Evolutionary conservation across 2,888 invertebrate genomes (phyloP), one percentile per base, ranked within the genome.

Genomic region (Lycocerus yunnanus): DNA sequence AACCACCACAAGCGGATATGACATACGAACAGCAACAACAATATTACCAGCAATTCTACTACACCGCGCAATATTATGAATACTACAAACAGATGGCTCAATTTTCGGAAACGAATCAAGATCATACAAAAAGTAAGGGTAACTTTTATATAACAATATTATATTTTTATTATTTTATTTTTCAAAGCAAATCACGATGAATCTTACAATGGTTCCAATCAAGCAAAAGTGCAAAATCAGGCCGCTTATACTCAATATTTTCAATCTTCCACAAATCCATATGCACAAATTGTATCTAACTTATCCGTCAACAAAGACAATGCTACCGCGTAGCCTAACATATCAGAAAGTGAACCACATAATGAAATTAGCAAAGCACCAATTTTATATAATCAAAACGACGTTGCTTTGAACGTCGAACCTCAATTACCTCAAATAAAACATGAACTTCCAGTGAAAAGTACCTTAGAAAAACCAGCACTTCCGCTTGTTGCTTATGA

Each of bases 221-320:
- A 61, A 18, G 10, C 16, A 11, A 61, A 16, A 9, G 16, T 24
- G 14, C 74, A 71, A 15, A 74, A 15, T 66, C 74, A 85, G 68
- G 77, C 84, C 77, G 85, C 85, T 20, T 86, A 85, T 77, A 79
- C 80, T 13, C 86, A 87, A 69, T 86, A 85, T 76, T 73, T 84
- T 20, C 85, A 85, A 71, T 78, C 80, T 65, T 24, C 77, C 63
- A 82, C 79, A 20, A 86, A 84, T 77, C 84, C 86, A 0, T 87
- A 87, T 77, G 86, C 87, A 4, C 86, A 87, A 78, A 85, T 87
- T 21, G 87, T 86, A 3, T 84, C 85, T 0, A 87, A 87, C 75
- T 79, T 86, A 59, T 76, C 79, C 2, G 77, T 79, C 43, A 84
- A 79, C 73, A 84, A 87, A 81, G 84, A 83, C 82, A 4, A 60